Evolutionary conservation across 2,888 invertebrate species (phyloP).

Genomic region (Xestia ashworthii): DNA sequence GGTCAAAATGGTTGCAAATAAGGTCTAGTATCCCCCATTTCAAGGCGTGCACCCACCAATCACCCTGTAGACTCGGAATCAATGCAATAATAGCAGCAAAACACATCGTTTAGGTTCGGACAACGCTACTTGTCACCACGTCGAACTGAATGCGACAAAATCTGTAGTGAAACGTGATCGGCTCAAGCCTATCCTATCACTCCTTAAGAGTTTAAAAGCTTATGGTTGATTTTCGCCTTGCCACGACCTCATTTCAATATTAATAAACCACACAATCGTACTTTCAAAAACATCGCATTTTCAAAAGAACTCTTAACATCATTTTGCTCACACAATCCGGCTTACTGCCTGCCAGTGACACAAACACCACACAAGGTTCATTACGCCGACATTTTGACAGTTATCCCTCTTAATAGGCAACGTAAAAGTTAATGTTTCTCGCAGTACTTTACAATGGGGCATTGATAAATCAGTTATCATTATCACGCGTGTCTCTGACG

Average conservation of each 20-base stretch:
- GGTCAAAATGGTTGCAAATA: no score
- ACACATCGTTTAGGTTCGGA: no score
- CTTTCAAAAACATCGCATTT: not conserved
- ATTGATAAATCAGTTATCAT: constrained; percentile 61
- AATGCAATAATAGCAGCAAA: no score
- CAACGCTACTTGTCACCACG: no score
- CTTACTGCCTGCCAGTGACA: constrained; percentile 1
- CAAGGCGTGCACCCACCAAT: no score
- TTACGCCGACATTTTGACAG: constrained; percentile 48
- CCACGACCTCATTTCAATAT: not conserved
- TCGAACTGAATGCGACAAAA: no score
- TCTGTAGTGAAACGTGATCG: no score
- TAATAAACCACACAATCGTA: not conserved
- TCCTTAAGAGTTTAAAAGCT: not conserved
- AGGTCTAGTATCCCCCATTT: no score
- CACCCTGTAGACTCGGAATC: no score
- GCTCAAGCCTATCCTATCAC: no score
- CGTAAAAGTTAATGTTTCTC: constrained; percentile 73
- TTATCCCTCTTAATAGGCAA: constrained; percentile 73
- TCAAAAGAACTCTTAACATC: not conserved
- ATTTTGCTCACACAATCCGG: constrained; percentile 3
- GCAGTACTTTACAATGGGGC: constrained; percentile 52
- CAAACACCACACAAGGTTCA: constrained; percentile 38
- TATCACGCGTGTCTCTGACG: constrained; percentile 49
- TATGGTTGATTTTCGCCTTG: not conserved